Evolutionary conservation across 2,113 vertebrate genomes (phyloP).

Genomic region (Notechis scutatus): DNA sequence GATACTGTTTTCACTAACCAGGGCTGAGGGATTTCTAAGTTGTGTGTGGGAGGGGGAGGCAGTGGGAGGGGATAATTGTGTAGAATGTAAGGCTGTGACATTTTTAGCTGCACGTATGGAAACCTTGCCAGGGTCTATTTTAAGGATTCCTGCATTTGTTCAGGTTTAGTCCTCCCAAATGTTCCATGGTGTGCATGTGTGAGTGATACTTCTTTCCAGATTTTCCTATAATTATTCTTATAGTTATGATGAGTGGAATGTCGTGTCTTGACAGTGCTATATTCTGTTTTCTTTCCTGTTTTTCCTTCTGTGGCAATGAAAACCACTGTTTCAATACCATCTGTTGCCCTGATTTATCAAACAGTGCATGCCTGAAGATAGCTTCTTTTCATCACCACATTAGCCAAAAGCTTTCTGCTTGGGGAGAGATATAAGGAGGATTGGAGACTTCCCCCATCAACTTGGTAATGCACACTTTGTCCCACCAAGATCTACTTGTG

Average conservation of each 20-base stretch:
- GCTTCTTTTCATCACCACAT: neutral
- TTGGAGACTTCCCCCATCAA: neutral
- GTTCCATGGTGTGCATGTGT: neutral
- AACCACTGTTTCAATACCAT: too few species aligned
- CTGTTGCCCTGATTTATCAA: neutral
- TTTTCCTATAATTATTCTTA: neutral
- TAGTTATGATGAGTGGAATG: neutral
- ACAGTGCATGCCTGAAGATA: neutral
- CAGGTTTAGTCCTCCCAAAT: neutral
- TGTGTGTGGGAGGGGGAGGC: neutral
- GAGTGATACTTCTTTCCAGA: neutral
- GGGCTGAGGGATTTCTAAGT: conserved; percentile 18
- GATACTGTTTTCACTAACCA: conserved; percentile 24
- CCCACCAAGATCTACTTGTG: neutral
- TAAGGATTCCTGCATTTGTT: neutral
- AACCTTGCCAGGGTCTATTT: conserved; percentile 9
- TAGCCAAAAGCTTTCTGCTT: neutral
- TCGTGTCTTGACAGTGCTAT: neutral
- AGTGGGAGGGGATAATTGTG: neutral
- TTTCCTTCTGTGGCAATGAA: neutral
- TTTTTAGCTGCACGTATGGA: conserved; percentile 14
- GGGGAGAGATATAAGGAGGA: neutral
- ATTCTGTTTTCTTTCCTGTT: neutral
- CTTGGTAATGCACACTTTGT: neutral
- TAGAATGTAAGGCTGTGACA: conserved; percentile 6